Evolutionary conservation across 2,797 vertebrate species (phyloP), one percentile per base, ranked within the genome.

Genomic region (Argentina silus): DNA sequence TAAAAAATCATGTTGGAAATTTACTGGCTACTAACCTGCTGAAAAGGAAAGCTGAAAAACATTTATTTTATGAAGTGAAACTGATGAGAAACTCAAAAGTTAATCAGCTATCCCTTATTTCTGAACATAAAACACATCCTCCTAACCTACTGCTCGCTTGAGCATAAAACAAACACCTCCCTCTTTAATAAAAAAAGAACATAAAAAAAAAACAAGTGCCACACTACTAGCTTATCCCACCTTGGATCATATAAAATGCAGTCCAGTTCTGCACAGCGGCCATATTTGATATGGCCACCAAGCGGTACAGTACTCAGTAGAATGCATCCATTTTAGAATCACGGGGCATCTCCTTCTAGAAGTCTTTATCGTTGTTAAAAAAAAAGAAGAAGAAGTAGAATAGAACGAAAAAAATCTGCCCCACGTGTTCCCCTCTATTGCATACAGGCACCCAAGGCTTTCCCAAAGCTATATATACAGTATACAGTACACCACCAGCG

Each of bases 231-330:
- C 90, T 91, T 93, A 91, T 91, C 86, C 90, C 91, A 91, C 73
- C 66, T 73, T 69, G 59, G 74, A 76, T 86, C 81, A 85, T 89
- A 89, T 77, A 89, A 92, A 92, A 92, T 73, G 82, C 70, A 69
- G 77, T 89, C 84, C 87, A 78, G 78, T 83, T 83, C 86, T 85
- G 86, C 88, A 79, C 87, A 83, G 69, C 84, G 87, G 87, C 66
- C 90, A 91, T 90, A 92, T 92, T 85, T 91, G 83, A 94, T 92
- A 92, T 92, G 91, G 90, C 89, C 85, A 81, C 78, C 43, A 83
- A 78, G 87, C 88, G 88, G 87, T 90, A 80, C 68, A 87, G 79
- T 86, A 81, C 81, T 88, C 87, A 87, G 86, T 81, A 90, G 86
- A 88, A 86, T 85, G 83, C 83, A 76, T 86, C 80, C 79, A 70